Conservation (phyloP, 2,797 vertebrate genomes). For the Kryptopterus vitreolus region DNA sequence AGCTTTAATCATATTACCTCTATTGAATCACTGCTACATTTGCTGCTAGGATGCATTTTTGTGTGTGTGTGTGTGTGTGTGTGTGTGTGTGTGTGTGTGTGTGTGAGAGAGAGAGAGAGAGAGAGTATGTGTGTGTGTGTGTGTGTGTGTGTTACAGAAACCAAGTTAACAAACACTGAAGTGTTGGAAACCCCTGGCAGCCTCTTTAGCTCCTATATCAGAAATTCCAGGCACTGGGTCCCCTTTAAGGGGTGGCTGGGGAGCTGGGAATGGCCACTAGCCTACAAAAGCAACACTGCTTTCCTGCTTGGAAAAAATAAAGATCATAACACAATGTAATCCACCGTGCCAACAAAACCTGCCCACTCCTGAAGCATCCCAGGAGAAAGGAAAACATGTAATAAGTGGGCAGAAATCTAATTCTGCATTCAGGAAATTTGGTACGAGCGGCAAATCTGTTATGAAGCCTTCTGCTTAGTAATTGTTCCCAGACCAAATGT, state of each 20-base stretch:
- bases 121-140: too few relatives aligned
- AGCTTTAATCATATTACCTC: too few relatives aligned
- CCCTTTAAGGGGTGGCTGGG: conserved; percentile 62
- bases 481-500: conserved; percentile 65
- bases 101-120: too few relatives aligned
- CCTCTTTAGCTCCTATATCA: conserved; percentile 36
- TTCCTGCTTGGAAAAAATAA: conserved; percentile 54
- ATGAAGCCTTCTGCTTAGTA: conserved; percentile 62
- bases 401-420: conserved; percentile 62
- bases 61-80: too few relatives aligned
- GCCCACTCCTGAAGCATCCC: conserved; percentile 56
- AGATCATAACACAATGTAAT: conserved; percentile 59
- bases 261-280: conserved; percentile 35
- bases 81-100: too few relatives aligned
- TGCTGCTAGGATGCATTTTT: too few relatives aligned
- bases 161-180: conserved; percentile 45
- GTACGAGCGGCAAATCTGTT: conserved; percentile 62
- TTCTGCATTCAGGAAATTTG: conserved; percentile 58
- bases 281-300: conserved; percentile 53
- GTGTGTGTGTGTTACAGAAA: conserved; percentile 14
- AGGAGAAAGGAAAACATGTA: conserved; percentile 53
- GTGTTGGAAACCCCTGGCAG: conserved; percentile 48
- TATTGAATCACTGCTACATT: too few relatives aligned
- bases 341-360: conserved; percentile 61
- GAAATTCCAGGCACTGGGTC: conserved; percentile 55